These are phyloP conservation scores for Idaea straminata DNA, from an alignment of 2,888 invertebrate species.

Conservation along the genomic window DNA sequence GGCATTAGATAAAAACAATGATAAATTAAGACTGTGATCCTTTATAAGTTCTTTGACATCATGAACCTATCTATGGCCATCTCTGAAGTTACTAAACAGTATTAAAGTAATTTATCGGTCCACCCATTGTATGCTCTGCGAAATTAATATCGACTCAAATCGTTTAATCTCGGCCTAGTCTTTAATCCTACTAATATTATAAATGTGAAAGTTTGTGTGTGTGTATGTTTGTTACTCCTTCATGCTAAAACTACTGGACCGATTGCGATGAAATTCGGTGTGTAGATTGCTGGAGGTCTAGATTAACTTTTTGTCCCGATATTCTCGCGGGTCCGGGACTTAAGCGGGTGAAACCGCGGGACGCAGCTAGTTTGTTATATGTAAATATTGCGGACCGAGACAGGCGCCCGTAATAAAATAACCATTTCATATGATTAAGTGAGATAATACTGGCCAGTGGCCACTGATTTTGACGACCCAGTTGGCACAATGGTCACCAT, in stretches of 20 bases:
- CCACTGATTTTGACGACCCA: no score
- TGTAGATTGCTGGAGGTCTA: no score
- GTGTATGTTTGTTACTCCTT: no score
- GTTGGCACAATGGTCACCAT: no score
- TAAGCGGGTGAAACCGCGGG: no score
- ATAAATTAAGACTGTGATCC: conserved; percentile 60
- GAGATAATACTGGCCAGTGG: conserved; percentile 4
- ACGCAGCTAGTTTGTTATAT: no score
- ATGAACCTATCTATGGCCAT: conserved; percentile 39
- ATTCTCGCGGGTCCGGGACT: no score
- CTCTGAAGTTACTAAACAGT: conserved; percentile 34
- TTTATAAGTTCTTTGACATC: conserved; percentile 57
- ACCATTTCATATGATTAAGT: conserved; percentile 25
- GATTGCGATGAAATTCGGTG: no score
- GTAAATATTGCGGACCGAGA: conserved; percentile 12
- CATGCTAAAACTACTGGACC: no score
- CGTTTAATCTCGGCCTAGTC: conserved; percentile 25
- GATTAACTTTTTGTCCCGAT: no score
- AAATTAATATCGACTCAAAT: conserved; percentile 33
- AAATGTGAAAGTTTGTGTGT: no score
- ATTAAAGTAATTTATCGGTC: conserved; percentile 40
- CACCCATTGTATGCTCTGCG: conserved; percentile 38
- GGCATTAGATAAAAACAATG: conserved; percentile 64
- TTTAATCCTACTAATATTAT: no score
- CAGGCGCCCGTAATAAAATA: conserved; percentile 19